Percentiles rank a stretch among this genome's conserved stretches.
These are phyloP conservation scores for Panzeria rudis DNA, from an alignment of 2,888 invertebrate genomes.

Conservation along the genomic window DNA sequence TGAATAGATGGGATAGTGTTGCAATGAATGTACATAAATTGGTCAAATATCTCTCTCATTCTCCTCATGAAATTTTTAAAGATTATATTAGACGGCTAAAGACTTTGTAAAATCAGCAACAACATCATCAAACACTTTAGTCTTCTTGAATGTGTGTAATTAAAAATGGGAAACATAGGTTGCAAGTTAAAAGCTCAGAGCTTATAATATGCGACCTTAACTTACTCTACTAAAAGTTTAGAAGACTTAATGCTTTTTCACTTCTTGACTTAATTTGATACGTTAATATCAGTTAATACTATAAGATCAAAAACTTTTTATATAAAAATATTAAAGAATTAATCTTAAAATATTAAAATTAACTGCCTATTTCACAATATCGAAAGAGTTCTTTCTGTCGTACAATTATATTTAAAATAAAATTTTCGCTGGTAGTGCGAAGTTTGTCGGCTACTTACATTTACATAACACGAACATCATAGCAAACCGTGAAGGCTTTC, in stretches of 20 bases:
- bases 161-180: slow-evolving; percentile 31
- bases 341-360: too few relatives aligned
- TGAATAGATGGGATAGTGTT: slow-evolving; percentile 33
- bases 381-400: too few relatives aligned
- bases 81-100: slow-evolving; percentile 40
- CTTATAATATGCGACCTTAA: background rate
- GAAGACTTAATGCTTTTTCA: background rate
- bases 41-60: slow-evolving; percentile 49
- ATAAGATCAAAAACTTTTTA: too few relatives aligned
- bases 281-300: too few relatives aligned
- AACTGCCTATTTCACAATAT: too few relatives aligned
- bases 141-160: slow-evolving; percentile 53
- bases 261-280: too few relatives aligned
- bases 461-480: too few relatives aligned
- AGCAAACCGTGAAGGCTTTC: too few relatives aligned
- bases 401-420: too few relatives aligned
- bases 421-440: too few relatives aligned
- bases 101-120: slow-evolving; percentile 50
- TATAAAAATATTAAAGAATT: too few relatives aligned
- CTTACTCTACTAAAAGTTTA: background rate
- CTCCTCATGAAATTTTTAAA: slow-evolving; percentile 19
- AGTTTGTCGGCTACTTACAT: too few relatives aligned
- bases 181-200: background rate
- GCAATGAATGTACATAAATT: slow-evolving; percentile 35
- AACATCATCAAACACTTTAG: slow-evolving; percentile 50